phyloP scores from a whole-genome alignment of 2,113 vertebrate genomes.

The Melanerpes formicivorus region DNA sequence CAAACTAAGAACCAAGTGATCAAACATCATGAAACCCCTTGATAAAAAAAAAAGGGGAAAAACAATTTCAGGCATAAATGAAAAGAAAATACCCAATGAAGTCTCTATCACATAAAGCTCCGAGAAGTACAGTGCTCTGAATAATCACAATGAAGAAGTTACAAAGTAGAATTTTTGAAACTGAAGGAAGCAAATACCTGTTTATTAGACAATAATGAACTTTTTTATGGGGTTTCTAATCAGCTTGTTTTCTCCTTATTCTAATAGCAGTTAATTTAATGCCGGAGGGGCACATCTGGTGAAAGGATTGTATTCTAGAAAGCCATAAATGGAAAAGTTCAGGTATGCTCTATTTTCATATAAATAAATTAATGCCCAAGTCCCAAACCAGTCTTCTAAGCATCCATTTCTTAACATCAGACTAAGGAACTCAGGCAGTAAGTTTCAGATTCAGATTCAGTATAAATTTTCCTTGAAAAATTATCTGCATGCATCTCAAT shows the following conservation, averaged over 20 bases:
- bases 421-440: neutral
- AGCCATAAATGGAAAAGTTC: neutral
- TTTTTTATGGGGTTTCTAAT: slow-evolving; percentile 3
- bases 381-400: neutral
- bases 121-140: neutral
- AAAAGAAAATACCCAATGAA: neutral
- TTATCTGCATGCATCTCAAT: neutral
- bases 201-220: slow-evolving; percentile 25
- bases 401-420: neutral
- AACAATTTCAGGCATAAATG: neutral
- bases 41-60: neutral
- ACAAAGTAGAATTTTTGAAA: neutral
- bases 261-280: neutral
- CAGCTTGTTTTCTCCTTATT: neutral
- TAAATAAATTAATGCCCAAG: neutral
- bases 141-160: neutral
- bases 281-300: neutral
- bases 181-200: slow-evolving; percentile 6
- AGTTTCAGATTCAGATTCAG: neutral
- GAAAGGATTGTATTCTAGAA: neutral
- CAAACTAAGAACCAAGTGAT: neutral
- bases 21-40: neutral
- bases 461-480: neutral
- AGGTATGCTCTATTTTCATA: neutral
- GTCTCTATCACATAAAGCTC: neutral